Base-by-base conservation (phyloP, 2,113 vertebrate species). In the Malurus alboscapulatus region DNA sequence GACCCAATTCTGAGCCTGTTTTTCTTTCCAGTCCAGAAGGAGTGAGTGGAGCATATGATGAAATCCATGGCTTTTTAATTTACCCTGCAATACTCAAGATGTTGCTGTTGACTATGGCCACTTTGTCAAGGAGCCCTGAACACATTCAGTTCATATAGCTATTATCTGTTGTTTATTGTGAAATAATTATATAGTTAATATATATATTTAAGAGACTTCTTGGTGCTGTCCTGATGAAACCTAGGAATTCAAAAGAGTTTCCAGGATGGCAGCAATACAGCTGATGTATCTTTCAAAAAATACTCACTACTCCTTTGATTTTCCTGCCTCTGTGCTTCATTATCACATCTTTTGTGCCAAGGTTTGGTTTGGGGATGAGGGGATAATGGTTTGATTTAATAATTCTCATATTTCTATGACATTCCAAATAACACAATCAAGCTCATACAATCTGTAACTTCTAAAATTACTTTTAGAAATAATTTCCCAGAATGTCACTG, bases 401-500 rank as follows among this genome's bases (percentile, higher is more conserved):
- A 48, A 76, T 94, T 77, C 53, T 82, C 58, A 9, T 73, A 65
- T 62, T 93, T 93, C 61, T 63, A 3, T 51, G 68, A 34, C 40
- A 71, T 29, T 71, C 38, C n/a, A 62, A 73, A 73, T 73, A 50
- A 69, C 32, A 38, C 38, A 63, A 22, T 62, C 24, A 42, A 58
- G 14, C 9, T 75, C 22, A 81, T 80, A 71, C 5, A 77, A 27
- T 25, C 24, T 48, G 13, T 75, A 42, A 76, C 54, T 76, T 80
- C 63, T 68, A 45, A 90, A 67, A 75, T 57, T 75, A 62, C 58
- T 86, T 83, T 54, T n/a, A 68, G 61, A 87, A 72, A 3, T 48
- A 40, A 57, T 81, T 94, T 90, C 45, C 38, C 74, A 92, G 57
- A 86, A 75, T 78, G 34, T 19, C n/a, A 45, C 45, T 72, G 30